phyloP scores from a whole-genome alignment of 2,113 vertebrate species.

The Octodon degus region DNA sequence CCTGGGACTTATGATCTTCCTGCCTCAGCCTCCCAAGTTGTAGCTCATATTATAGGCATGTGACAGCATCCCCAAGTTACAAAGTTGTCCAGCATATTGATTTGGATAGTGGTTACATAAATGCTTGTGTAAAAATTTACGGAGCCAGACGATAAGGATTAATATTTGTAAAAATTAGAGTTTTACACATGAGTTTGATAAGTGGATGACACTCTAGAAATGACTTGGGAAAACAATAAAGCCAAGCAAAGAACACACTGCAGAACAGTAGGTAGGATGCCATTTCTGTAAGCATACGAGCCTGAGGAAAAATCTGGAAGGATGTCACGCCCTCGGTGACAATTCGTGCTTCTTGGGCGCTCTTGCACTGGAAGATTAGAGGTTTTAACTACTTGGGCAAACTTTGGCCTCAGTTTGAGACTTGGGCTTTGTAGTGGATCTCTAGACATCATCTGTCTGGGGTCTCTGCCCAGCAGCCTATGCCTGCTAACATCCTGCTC shows the following conservation, averaged over 20 bases:
- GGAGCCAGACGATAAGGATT: neutral
- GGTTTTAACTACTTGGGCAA: neutral
- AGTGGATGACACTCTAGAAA: neutral
- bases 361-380: neutral
- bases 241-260: neutral
- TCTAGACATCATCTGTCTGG: neutral
- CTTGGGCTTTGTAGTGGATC: neutral
- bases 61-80: neutral
- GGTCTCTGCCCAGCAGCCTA: neutral
- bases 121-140: neutral
- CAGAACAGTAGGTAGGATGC: neutral
- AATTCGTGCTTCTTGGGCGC: neutral
- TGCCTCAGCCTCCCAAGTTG: neutral
- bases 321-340: neutral
- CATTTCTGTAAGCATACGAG: neutral
- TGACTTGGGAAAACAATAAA: neutral
- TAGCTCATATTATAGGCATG: neutral
- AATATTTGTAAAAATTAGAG: neutral
- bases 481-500: neutral
- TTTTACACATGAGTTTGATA: neutral
- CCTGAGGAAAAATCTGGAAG: neutral
- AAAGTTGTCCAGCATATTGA: neutral
- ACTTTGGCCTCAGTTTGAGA: neutral
- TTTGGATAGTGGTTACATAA: neutral
- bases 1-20: neutral